Percentiles rank a stretch among this genome's conserved stretches.
Conservation (phyloP, 2,888 invertebrate genomes). For the Sepioteuthis lessoniana region DNA sequence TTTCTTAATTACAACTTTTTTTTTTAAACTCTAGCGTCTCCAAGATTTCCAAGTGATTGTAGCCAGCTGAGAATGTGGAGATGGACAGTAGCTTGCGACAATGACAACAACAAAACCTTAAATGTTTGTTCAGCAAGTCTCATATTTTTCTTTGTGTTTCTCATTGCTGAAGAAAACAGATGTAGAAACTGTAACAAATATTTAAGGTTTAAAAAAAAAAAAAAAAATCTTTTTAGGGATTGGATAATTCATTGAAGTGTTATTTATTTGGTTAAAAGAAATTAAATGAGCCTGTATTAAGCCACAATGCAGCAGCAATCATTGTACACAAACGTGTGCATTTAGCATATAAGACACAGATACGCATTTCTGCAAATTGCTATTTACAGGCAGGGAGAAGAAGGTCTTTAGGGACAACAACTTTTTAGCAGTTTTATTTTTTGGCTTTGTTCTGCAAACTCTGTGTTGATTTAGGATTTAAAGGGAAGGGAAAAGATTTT, state of each 20-base stretch:
- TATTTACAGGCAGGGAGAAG: conserved; percentile 19
- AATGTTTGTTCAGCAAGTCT: neutral
- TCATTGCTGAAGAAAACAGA: neutral
- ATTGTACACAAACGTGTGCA: neutral
- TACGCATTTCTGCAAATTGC: neutral
- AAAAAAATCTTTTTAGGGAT: neutral
- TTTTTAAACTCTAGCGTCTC: too few relatives aligned
- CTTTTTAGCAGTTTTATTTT: neutral
- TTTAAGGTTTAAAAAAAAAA: neutral
- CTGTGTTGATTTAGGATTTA: neutral
- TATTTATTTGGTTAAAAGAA: neutral
- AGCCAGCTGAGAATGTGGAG: neutral
- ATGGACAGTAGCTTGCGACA: conserved; percentile 33
- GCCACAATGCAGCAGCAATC: neutral
- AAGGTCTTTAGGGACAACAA: neutral
- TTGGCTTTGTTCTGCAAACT: neutral
- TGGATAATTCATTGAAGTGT: neutral
- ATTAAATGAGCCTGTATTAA: neutral
- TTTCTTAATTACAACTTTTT: neutral
- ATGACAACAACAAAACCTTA: neutral
- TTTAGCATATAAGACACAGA: neutral
- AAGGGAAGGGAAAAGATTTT: neutral
- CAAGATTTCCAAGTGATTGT: neutral
- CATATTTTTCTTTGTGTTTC: neutral
- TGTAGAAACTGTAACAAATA: neutral